Evolutionary conservation across 2,888 invertebrate species (phyloP).

Genomic region (Teleogryllus oceanicus): DNA sequence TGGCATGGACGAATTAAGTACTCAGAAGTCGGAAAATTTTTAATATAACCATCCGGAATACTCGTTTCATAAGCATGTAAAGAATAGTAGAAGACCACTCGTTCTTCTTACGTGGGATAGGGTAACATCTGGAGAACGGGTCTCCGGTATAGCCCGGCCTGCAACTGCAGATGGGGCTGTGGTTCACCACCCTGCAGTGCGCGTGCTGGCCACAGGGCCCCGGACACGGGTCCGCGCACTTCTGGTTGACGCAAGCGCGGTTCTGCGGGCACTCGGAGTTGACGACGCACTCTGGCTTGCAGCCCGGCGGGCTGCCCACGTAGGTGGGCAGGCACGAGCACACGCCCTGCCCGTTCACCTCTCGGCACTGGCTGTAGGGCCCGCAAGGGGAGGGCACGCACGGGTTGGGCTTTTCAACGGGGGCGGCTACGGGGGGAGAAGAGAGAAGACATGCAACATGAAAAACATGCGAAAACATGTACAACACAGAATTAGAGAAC

Average conservation of each 20-base stretch:
- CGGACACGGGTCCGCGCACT: slow-evolving; percentile 69
- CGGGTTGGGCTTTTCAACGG: slow-evolving; percentile 47
- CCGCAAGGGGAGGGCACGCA: slow-evolving; percentile 66
- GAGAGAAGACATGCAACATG: neutral
- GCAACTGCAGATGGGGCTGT: slow-evolving; percentile 71
- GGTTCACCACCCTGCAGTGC: slow-evolving; percentile 71
- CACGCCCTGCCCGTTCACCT: slow-evolving; percentile 61
- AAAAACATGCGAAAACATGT: neutral
- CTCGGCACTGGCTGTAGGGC: slow-evolving; percentile 60
- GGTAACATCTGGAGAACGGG: slow-evolving; percentile 51
- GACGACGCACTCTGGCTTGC: slow-evolving; percentile 68
- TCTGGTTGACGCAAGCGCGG: slow-evolving; percentile 67
- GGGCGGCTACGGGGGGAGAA: slow-evolving; percentile 5
- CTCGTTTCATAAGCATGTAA: neutral
- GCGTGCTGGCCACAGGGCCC: slow-evolving; percentile 70
- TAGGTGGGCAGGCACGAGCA: slow-evolving; percentile 65
- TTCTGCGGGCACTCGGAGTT: slow-evolving; percentile 70
- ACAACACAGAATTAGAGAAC: neutral
- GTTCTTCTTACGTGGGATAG: slow-evolving; percentile 41
- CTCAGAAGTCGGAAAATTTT: no score
- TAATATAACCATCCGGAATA: neutral
- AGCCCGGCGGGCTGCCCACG: slow-evolving; percentile 63
- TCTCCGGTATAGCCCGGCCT: slow-evolving; percentile 62
- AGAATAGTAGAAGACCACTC: neutral
- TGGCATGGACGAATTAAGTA: no score